Conservation (phyloP, 1,140 invertebrate genomes). For the Procambarus virginalis region DNA sequence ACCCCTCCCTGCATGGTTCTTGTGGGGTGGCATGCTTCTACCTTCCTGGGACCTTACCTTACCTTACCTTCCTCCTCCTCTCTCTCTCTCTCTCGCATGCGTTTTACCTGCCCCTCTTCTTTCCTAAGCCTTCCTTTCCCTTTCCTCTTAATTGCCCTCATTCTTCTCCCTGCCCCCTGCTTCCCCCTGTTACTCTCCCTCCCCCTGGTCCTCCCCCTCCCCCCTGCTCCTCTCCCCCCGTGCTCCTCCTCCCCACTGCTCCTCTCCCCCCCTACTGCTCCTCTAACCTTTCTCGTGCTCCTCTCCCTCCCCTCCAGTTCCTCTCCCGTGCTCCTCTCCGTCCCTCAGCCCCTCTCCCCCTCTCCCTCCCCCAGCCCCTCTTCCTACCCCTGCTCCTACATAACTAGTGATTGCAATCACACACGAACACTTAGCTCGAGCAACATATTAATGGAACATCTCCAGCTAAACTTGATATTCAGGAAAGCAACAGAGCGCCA, state of each 20-base stretch:
- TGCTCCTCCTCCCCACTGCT: not conserved
- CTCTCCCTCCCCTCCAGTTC: not conserved
- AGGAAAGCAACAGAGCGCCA: not conserved
- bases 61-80: too few species aligned
- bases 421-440: slow-evolving; percentile 11
- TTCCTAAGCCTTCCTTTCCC: not conserved
- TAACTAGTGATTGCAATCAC: slow-evolving; percentile 5
- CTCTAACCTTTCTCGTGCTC: too few species aligned
- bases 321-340: not conserved
- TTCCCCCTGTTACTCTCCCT: too few species aligned
- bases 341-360: too few species aligned
- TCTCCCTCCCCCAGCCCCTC: not conserved
- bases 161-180: not conserved
- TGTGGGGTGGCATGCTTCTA: too few species aligned
- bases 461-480: not conserved
- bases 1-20: too few species aligned
- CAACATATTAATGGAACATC: not conserved
- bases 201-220: too few species aligned
- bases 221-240: too few species aligned
- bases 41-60: too few species aligned
- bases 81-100: too few species aligned
- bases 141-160: not conserved
- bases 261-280: not conserved
- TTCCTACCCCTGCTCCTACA: not conserved
- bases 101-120: not conserved